Conservation (phyloP, 92 coral and sea anemone species). For the Actinostola sp. region DNA sequence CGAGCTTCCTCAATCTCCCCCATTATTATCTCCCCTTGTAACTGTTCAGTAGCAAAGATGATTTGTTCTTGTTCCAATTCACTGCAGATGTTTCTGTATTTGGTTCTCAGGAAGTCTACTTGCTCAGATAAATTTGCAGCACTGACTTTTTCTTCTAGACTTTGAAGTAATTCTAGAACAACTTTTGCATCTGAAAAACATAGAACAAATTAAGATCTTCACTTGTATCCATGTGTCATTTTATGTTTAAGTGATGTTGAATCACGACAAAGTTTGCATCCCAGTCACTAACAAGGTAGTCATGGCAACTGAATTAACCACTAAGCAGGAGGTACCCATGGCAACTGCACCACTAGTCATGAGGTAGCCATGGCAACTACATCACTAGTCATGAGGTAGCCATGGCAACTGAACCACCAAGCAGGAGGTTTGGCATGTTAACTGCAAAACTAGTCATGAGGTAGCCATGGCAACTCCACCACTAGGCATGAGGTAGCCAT, state of each 20-base stretch:
- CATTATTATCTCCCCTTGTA: conserved; percentile 18
- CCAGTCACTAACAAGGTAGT: no score
- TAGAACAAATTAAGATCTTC: not conserved
- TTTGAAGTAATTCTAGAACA: conserved; percentile 56
- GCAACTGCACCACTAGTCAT: no score
- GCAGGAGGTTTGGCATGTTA: no score
- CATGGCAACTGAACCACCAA: no score
- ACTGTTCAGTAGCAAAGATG: conserved; percentile 22
- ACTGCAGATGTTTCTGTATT: conserved; percentile 33
- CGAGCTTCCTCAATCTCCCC: conserved; percentile 12
- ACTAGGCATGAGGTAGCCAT: no score
- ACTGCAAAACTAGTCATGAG: no score
- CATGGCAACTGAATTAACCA: no score
- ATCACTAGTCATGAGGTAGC: no score
- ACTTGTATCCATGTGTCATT: not conserved
- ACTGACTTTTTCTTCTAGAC: conserved; percentile 52
- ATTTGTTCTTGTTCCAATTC: conserved; percentile 40
- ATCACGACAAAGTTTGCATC: no score
- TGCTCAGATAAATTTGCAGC: conserved; percentile 52
- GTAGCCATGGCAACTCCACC: no score
- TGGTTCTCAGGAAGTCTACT: conserved; percentile 54
- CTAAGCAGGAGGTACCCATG: no score
- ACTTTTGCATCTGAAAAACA: conserved; percentile 70
- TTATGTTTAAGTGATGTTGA: not conserved
- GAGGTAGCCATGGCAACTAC: no score